Base-by-base conservation (phyloP, 1,140 invertebrate genomes). In the Aporrectodea caliginosa region DNA sequence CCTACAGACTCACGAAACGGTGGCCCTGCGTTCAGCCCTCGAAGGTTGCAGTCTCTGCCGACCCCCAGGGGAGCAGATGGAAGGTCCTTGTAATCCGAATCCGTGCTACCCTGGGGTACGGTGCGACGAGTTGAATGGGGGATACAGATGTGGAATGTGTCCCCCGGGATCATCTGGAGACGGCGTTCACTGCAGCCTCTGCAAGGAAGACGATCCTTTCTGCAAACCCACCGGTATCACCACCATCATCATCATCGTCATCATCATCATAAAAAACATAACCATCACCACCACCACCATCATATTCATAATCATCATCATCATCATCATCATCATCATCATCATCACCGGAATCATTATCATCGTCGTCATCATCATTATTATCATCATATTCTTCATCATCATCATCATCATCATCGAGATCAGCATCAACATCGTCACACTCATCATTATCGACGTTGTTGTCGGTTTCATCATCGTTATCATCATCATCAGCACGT, bases 31-130 rank as follows among this genome's bases (percentile, higher is more conserved):
- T 12, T 12, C 6, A 22, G 43, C 43, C 22, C 43, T 58, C 22
- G 43, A 58, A 58, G 22, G 43, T 58, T 58, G 43, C 22, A 12
- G 6, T 22, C 43, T 58, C 43, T 58, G 43, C 22, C 43, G 43
- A 58, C 43, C 43, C 6, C 6, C 22, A 12, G 22, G 6, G 6
- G 6, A 6, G 6, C 43, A 58, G 43, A 58, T 22, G 43, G n/a
- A n/a, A n/a, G n/a, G n/a, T n/a, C 43, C 43, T 22, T 96, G 95
- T 84, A 87, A 87, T 16, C 91, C 94, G 82, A 88, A 91, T 77
- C 95, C 95, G 0, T 98, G 96, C 85, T 95, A 91, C 85, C 89
- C 88, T 89, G 93, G 93, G 35, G 94, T 96, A 31, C 87, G 89
- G 78, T 97, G 95, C 85, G 90, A 91, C 80, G 93, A 96, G 84